Conservation (phyloP, 2,888 invertebrate species). For the Lypha dubia region DNA sequence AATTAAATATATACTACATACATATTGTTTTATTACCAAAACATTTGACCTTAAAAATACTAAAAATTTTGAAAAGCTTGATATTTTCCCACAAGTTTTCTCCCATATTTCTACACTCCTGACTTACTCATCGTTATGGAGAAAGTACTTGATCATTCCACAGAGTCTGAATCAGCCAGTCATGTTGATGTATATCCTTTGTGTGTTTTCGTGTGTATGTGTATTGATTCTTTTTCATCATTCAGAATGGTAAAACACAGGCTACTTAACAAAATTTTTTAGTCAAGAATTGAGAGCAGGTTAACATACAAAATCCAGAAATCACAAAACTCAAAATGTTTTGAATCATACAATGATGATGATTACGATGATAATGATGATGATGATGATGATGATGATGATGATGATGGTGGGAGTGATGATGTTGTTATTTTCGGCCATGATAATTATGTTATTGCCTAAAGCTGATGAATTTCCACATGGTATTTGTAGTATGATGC, state of each 20-base stretch:
- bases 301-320: conserved; percentile 49
- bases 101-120: conserved; percentile 1
- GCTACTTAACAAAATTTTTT: conserved; percentile 64
- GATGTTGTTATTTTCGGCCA: conserved; percentile 23
- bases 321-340: conserved; percentile 67
- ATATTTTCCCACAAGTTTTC: neutral
- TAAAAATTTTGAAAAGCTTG: neutral
- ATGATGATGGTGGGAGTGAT: conserved; percentile 26
- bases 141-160: conserved; percentile 22
- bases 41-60: too few species aligned
- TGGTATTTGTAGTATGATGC: conserved; percentile 24
- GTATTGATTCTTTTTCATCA: conserved; percentile 14
- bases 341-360: conserved; percentile 50
- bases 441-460: neutral
- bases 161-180: conserved; percentile 14
- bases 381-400: conserved; percentile 42
- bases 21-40: too few species aligned
- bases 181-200: conserved; percentile 8
- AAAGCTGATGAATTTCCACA: conserved; percentile 23
- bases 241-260: conserved; percentile 54
- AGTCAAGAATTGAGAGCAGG: conserved; percentile 21
- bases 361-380: conserved; percentile 22
- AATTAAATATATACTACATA: too few species aligned
- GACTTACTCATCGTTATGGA: neutral
- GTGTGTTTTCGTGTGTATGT: neutral